Evolutionary conservation across 2,797 vertebrate genomes (phyloP), one percentile per base, ranked within the genome.

Genomic region (Phataginus tricuspis): DNA sequence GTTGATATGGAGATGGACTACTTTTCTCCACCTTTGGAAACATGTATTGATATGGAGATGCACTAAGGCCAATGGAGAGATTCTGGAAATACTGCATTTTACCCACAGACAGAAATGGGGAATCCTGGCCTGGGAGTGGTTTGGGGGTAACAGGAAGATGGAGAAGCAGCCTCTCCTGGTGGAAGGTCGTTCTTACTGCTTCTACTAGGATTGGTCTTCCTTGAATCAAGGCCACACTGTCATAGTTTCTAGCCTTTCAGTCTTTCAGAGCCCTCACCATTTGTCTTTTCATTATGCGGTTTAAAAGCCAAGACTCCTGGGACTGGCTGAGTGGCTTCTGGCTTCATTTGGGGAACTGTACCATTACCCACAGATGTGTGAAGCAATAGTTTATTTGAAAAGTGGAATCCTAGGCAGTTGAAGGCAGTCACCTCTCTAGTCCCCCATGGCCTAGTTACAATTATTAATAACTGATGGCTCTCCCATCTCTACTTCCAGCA

Each of bases 381-480:
- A 85, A 91, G 8, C 25, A 49, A 42, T 21, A 8, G 64, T 74
- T 93, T 93, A 55, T 93, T 94, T 75, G 90, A 86, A 91, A 91
- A 89, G 59, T 64, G 49, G 86, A 93, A 66, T 77, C 59, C 66
- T 86, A 94, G 69, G 29, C 85, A 87, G 34, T 75, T 96, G 94
- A 80, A 95, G 18, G n/a, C 55, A 87, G 23, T 87, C 34, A 59
- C 18, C 19, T 72, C 69, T 95, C 53, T 91, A 15, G 45, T 84
- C 31, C 39, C 82, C 31, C 4, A 34, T 2, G 12, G 34, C n/a
- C 84, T 74, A 9, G 69, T 91, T 95, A 51, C 57, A 13, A 23
- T 91, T 91, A 86, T 95, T 91, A 93, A 95, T 80, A 96, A 94
- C 91, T 79, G 45, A 86, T 95, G 55, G 37, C 51, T 95, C 45